Percentiles rank a stretch among this genome's conserved stretches.
These are phyloP conservation scores for Sandelia bainsii DNA, from an alignment of 2,797 vertebrate species.

Conservation along the genomic window DNA sequence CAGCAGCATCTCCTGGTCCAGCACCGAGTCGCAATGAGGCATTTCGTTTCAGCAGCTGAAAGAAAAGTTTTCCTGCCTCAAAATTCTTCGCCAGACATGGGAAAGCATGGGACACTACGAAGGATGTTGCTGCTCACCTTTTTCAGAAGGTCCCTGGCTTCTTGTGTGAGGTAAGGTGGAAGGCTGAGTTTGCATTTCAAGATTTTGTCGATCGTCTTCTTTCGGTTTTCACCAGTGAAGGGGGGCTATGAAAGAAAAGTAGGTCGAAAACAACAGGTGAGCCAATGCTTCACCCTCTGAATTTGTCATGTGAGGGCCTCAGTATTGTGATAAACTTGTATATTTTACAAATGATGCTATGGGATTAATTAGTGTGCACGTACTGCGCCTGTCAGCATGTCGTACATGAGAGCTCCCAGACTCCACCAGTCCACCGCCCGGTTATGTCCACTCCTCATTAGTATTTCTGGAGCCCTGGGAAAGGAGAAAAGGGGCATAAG, in stretches of 20 bases:
- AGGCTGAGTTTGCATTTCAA: slow-evolving; percentile 97
- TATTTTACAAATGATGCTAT: background rate
- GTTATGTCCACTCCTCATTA: slow-evolving; percentile 96
- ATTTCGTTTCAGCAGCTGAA: slow-evolving; percentile 96
- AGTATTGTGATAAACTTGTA: background rate
- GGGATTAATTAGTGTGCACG: slow-evolving; percentile 83
- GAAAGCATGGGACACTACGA: background rate
- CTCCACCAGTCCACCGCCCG: slow-evolving; percentile 99
- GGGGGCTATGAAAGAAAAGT: slow-evolving; percentile 84
- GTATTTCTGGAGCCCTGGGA: slow-evolving; percentile 94
- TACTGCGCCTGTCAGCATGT: slow-evolving; percentile 98
- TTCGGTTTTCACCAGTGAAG: slow-evolving; percentile 95
- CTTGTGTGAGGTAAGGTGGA: slow-evolving; percentile 98
- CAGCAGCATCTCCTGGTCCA: slow-evolving; percentile 91
- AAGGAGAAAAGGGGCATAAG: background rate
- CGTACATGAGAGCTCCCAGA: slow-evolving; percentile 96
- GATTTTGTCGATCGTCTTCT: slow-evolving; percentile 98
- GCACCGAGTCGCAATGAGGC: slow-evolving; percentile 92
- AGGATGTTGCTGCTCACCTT: slow-evolving; percentile 83
- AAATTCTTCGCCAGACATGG: background rate
- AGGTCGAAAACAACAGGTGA: slow-evolving; percentile 1
- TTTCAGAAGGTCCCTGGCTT: slow-evolving; percentile 97
- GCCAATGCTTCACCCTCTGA: background rate
- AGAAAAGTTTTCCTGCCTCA: background rate
- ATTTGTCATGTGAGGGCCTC: background rate